Conservation (phyloP, 2,888 invertebrate genomes). For the Capitulum mitella region DNA sequence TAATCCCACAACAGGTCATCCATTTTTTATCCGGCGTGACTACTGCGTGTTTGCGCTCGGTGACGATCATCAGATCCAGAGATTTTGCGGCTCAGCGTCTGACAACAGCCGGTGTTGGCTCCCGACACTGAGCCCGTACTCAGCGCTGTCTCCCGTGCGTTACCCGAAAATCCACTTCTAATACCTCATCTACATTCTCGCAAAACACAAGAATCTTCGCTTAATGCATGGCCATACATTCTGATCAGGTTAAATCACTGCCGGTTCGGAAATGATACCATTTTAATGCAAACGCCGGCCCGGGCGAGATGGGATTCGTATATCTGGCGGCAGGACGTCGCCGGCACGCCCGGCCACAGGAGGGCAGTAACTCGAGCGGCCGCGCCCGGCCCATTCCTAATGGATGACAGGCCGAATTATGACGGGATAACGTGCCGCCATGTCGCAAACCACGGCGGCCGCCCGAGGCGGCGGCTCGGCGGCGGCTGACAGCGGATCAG, state of each 20-base stretch:
- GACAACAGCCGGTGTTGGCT: no score
- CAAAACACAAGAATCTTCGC: slow-evolving; percentile 9
- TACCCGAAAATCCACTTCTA: slow-evolving; percentile 16
- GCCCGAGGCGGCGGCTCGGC: no score
- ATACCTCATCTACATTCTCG: slow-evolving; percentile 24
- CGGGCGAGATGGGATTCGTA: slow-evolving; percentile 5
- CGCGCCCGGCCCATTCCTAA: neutral
- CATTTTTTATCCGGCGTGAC: no score
- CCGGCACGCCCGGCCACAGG: neutral
- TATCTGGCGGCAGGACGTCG: neutral
- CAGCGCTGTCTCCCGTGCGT: slow-evolving; percentile 10
- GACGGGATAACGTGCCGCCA: neutral
- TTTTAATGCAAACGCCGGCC: slow-evolving; percentile 19
- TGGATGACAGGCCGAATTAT: slow-evolving; percentile 11
- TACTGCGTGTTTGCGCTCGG: no score
- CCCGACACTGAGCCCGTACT: neutral
- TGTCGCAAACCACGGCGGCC: slow-evolving; percentile 3
- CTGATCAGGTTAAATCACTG: slow-evolving; percentile 23
- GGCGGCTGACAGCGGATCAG: no score
- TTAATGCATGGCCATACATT: slow-evolving; percentile 16
- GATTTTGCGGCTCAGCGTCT: no score
- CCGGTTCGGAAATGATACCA: slow-evolving; percentile 20
- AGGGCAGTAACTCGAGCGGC: neutral
- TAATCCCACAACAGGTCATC: no score
- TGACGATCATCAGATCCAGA: no score